Base-by-base conservation (phyloP, 2,113 vertebrate species). In the Actenoides lindsayi region DNA sequence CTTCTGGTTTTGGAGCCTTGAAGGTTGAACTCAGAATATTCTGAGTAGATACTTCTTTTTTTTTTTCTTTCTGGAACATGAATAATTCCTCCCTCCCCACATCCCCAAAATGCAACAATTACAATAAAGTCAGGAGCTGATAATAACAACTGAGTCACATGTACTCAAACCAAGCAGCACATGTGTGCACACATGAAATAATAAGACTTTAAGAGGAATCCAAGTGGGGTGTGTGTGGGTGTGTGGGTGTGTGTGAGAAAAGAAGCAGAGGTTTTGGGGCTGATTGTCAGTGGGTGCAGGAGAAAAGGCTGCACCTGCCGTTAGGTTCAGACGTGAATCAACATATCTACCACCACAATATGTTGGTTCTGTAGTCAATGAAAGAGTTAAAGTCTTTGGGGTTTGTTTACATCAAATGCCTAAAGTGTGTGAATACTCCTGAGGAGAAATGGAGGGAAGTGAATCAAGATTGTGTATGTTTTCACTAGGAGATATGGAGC, bases 401-500 rank as follows among this genome's bases (percentile, higher is more conserved):
- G 4, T 57, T 79, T 13, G 67, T 59, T 88, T 70, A 71, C 75
- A 75, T 37, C 16, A 83, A 75, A 39, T 39, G 21, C 5, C 21
- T 75, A 7, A 79, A 76, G 27, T 33, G 10, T 53, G 14, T 48
- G 53, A 78, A 56, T 42, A 39, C 2, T 33, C 9, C 37, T 51
- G 7, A 41, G 27, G 74, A 88, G 27, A 39, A 81, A 65, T 12
- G 3, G 17, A 39, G 17, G 7, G 6, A 77, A 53, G 11, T 54
- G 10, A 48, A 23, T 42, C 65, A 33, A n/a, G 59, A 20, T 48
- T 65, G 19, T 41, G 60, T 68, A 17, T 69, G 39, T 81, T 91
- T 86, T 83, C 39, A 37, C 10, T 62, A 42, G 33, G 15, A 42
- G 48, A 54, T 13, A 42, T 6, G 0, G 0, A 60, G 10, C 3